These are phyloP conservation scores for Cotesia typhae DNA, from an alignment of 1,140 invertebrate species.

Conservation along the genomic window DNA sequence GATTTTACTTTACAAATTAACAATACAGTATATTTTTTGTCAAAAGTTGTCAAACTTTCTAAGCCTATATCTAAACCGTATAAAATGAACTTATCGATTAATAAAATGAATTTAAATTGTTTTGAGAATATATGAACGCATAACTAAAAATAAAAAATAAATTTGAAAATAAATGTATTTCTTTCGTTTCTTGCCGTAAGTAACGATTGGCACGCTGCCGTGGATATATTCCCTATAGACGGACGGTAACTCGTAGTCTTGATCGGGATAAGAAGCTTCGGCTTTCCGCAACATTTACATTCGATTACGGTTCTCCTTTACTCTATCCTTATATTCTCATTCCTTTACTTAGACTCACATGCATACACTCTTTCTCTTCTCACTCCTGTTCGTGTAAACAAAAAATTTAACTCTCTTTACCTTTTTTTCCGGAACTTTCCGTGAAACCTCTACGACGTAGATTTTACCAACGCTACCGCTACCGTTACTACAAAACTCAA, in stretches of 20 bases:
- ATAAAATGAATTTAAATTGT: not conserved
- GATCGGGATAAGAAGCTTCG: constrained; percentile 52
- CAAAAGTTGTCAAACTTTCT: not conserved
- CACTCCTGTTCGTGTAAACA: not conserved
- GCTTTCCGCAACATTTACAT: constrained; percentile 60
- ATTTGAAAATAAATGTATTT: constrained; percentile 1
- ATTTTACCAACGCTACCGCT: constrained; percentile 15
- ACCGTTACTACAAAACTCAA: no score
- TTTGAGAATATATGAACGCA: constrained; percentile 11
- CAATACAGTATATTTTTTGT: no score
- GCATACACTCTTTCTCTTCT: constrained; percentile 4
- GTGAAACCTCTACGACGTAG: constrained; percentile 35
- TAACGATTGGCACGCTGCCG: constrained; percentile 37
- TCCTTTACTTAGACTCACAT: constrained; percentile 25
- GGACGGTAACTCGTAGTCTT: constrained; percentile 38
- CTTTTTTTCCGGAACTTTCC: constrained; percentile 1
- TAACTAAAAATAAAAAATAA: constrained; percentile 16
- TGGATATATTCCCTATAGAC: constrained; percentile 17
- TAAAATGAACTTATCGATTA: not conserved
- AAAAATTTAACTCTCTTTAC: constrained; percentile 12
- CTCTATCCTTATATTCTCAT: constrained; percentile 31
- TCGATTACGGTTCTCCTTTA: constrained; percentile 47
- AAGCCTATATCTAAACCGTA: not conserved
- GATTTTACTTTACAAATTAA: no score
- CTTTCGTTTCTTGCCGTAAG: constrained; percentile 22